Evolutionary conservation across 2,888 invertebrate genomes (phyloP).

Genomic region (Galeopsomyia nigrocyanea): DNA sequence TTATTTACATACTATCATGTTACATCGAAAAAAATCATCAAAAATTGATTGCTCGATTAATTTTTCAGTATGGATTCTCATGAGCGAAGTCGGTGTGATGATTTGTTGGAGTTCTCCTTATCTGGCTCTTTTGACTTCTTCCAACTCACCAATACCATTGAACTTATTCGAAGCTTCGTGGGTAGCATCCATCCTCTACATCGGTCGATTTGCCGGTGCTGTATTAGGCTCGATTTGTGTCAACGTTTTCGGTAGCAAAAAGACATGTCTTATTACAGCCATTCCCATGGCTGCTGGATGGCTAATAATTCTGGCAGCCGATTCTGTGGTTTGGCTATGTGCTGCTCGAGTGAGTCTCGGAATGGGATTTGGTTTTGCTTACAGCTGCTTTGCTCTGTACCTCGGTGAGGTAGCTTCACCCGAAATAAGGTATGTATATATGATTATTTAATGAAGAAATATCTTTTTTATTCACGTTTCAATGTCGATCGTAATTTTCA

Average conservation of each 20-base stretch:
- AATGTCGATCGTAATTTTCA: not conserved
- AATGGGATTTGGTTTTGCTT: constrained; percentile 50
- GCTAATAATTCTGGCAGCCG: constrained; percentile 50
- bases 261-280: constrained; percentile 49
- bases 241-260: constrained; percentile 52
- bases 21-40: not conserved
- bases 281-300: constrained; percentile 53
- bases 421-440: constrained; percentile 55
- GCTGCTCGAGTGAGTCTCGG: constrained; percentile 22
- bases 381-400: constrained; percentile 57
- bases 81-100: constrained; percentile 53
- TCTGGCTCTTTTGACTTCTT: constrained; percentile 51
- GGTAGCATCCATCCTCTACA: constrained; percentile 55
- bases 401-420: constrained; percentile 59
- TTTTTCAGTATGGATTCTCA: constrained; percentile 54
- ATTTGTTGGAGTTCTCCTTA: constrained; percentile 58
- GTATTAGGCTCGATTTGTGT: constrained; percentile 51
- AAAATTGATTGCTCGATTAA: not conserved
- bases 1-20: not conserved
- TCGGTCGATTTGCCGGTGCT: constrained; percentile 55
- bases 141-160: constrained; percentile 50
- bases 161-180: constrained; percentile 54
- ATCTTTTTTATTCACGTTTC: too few relatives aligned
- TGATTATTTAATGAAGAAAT: not conserved
- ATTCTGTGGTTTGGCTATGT: constrained; percentile 50